Evolutionary conservation across 1,140 invertebrate species (phyloP), one percentile per base, ranked within the genome.

Genomic region (Paracyclopina nana): DNA sequence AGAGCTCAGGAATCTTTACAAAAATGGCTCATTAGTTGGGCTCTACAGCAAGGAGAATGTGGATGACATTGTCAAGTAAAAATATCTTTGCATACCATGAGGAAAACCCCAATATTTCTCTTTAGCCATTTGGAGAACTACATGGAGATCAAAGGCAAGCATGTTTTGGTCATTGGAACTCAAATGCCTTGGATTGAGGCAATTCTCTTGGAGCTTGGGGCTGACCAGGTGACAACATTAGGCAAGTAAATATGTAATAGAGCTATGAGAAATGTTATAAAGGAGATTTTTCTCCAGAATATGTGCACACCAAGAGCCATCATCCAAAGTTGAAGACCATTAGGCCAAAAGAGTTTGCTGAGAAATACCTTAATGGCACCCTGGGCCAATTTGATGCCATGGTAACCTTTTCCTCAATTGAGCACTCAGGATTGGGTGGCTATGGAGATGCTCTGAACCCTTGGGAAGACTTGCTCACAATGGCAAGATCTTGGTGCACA

Each of bases 361-460:
- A 2, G 18, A 25, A 5, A 18, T 48, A n/a, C n/a, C 16, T 48
- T 24, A 27, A 38, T 20, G 29, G 29, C 8, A 42, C 14, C 16
- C 28, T 50, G 30, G 30, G 11, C 3, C 29, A 25, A 46, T 50
- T 50, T 44, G 48, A 50, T 50, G 16, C 20, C 12, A 41, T 50
- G 25, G n/a, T 50, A 11, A 29, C 29, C 34, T 50, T 41, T 22
- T 29, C 22, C 12, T 50, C 48, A 3, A 12, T 50, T 6, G 48
- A 50, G 28, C 48, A 50, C 14, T 20, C 14, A 6, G 48, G 48
- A 12, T 31, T 50, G 16, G 48, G 48, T 5, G 11, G 48, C 12
- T 50, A 50, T 44, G 48, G 48, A 3, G 48, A 50, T 41, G 34
- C n/a, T 12, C 24, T 50, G 31, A 50, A 50, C 16, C 53, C 54